A percentile compares a stretch with the other conserved stretches of the same genome.
Evolutionary conservation across 2,113 vertebrate species (phyloP).

Genomic region (Siniperca chuatsi): DNA sequence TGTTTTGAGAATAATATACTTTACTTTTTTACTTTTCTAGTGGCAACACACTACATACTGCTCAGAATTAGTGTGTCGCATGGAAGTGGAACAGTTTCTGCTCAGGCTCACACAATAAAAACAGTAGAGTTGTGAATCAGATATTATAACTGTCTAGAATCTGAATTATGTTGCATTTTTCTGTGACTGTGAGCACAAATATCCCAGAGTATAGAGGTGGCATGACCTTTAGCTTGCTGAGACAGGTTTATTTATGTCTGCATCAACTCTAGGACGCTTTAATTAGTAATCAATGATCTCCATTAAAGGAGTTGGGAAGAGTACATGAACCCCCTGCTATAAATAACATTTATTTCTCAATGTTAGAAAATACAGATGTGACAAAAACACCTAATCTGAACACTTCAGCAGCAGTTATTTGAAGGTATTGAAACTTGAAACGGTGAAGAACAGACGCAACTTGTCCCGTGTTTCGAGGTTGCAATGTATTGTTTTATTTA

Average conservation of each 20-base stretch:
- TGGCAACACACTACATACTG: background rate
- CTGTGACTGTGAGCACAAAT: background rate
- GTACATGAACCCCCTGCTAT: background rate
- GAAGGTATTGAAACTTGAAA: background rate
- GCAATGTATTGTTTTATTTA: slow-evolving; percentile 74
- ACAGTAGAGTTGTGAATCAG: background rate
- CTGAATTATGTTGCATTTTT: background rate
- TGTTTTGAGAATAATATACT: too few relatives aligned
- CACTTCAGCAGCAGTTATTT: background rate
- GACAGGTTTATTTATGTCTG: background rate
- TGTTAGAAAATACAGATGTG: background rate
- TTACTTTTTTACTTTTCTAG: background rate
- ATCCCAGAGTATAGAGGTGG: background rate
- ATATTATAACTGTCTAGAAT: background rate
- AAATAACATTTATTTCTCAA: background rate
- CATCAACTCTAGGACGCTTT: background rate
- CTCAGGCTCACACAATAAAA: background rate
- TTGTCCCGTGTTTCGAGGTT: slow-evolving; percentile 24
- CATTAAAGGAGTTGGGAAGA: background rate
- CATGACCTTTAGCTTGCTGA: background rate
- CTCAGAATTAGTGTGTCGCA: background rate
- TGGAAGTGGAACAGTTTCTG: background rate
- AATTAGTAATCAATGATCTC: background rate
- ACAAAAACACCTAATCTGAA: background rate
- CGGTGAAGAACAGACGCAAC: background rate